A percentile compares a stretch with the other conserved stretches of the same genome.
These are phyloP conservation scores for Murina feae DNA, from an alignment of 2,113 vertebrate species.

Conservation along the genomic window DNA sequence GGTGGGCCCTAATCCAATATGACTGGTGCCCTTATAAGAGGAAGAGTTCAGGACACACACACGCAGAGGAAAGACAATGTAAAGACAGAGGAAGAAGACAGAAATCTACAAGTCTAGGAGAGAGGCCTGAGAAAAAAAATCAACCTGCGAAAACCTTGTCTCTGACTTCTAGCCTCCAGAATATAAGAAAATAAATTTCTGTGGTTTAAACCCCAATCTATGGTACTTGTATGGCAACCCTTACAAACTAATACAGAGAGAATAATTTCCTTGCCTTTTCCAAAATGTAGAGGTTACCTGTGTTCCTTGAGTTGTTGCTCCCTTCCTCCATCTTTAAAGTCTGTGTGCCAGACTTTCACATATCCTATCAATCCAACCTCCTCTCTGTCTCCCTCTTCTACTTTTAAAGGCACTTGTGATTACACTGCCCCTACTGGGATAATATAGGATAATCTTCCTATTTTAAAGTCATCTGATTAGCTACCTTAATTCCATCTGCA, in stretches of 20 bases:
- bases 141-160: background rate
- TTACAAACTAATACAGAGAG: background rate
- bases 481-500: constrained; percentile 9
- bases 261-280: constrained; percentile 5
- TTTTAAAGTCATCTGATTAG: constrained; percentile 37
- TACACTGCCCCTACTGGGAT: background rate
- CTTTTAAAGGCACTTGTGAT: constrained; percentile 8
- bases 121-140: background rate
- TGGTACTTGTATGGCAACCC: background rate
- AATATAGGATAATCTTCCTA: constrained; percentile 1
- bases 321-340: background rate
- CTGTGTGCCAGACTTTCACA: no score
- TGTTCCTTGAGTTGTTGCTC: no score
- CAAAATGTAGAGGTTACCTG: no score
- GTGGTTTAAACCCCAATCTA: background rate
- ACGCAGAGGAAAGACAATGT: background rate
- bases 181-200: background rate
- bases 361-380: background rate
- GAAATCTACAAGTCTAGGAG: background rate
- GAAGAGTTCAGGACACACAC: background rate
- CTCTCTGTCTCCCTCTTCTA: background rate
- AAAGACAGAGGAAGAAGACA: background rate
- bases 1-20: background rate
- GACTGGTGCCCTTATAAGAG: background rate
- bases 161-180: constrained; percentile 3